Conservation (phyloP, 2,113 vertebrate genomes). For the Verasper variegatus region DNA sequence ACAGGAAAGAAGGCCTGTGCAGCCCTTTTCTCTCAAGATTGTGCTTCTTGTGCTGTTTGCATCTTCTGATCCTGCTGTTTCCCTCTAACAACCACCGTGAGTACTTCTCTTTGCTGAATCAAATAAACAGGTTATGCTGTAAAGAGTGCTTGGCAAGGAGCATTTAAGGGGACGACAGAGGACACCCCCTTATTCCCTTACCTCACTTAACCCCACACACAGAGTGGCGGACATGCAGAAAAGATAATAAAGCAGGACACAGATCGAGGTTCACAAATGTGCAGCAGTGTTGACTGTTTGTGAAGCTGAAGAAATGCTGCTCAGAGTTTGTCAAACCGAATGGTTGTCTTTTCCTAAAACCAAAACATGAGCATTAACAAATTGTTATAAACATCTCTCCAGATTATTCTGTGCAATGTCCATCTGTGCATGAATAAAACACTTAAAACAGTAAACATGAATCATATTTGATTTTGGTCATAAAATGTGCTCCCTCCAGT, state of each 20-base stretch:
- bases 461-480: not conserved
- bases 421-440: not conserved
- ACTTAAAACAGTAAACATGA: not conserved
- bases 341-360: not conserved
- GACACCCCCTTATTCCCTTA: not conserved
- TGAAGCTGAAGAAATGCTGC: not conserved
- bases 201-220: not conserved
- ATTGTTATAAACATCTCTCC: not conserved
- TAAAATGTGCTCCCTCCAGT: not conserved
- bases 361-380: not conserved
- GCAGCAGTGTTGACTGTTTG: not conserved
- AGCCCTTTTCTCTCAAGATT: constrained; percentile 26
- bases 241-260: constrained; percentile 4
- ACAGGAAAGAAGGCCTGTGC: constrained; percentile 3
- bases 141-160: not conserved
- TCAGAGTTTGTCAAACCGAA: not conserved
- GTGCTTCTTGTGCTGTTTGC: not conserved
- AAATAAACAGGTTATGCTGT: constrained; percentile 13
- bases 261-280: constrained; percentile 1
- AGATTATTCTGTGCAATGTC: not conserved
- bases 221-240: constrained; percentile 54
- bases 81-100: constrained; percentile 57
- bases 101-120: constrained; percentile 52
- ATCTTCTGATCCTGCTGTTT: constrained; percentile 16
- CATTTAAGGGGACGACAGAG: not conserved